phyloP scores from a whole-genome alignment of 2,113 vertebrate species.

The Diadophis punctatus region DNA sequence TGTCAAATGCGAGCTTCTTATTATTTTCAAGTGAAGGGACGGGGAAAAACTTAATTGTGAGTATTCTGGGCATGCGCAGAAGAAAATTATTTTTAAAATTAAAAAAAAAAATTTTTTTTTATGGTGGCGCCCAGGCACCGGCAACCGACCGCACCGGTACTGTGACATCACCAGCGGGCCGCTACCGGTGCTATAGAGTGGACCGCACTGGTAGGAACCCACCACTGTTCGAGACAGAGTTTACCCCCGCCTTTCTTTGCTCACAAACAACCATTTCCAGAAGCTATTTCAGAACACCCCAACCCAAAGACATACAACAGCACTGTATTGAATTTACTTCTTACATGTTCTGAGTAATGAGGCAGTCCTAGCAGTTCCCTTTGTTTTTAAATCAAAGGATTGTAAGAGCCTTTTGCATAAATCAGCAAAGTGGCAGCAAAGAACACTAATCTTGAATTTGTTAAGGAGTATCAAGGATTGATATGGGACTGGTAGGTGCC shows the following conservation, averaged over 20 bases:
- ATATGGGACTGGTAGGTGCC: background rate
- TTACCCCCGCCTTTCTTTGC: background rate
- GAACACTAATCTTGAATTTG: background rate
- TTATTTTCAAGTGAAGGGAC: too few relatives aligned
- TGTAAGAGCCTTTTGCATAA: background rate
- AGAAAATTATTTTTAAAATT: too few relatives aligned
- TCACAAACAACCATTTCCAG: background rate
- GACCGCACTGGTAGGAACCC: too few relatives aligned
- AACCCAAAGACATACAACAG: background rate
- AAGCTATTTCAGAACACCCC: background rate
- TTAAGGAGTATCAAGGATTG: background rate
- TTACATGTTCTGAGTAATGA: background rate
- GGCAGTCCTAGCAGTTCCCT: background rate
- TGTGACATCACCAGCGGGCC: too few relatives aligned
- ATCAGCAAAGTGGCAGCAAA: background rate
- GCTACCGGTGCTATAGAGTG: too few relatives aligned
- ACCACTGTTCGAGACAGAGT: too few relatives aligned
- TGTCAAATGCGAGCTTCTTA: too few relatives aligned
- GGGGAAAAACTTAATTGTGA: too few relatives aligned
- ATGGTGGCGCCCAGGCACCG: too few relatives aligned
- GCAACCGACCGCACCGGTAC: too few relatives aligned
- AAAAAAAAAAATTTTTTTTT: too few relatives aligned
- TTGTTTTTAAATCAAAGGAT: background rate
- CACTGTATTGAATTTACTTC: background rate
- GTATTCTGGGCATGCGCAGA: too few relatives aligned